Percentiles rank a stretch among this genome's conserved stretches.
These are phyloP conservation scores for Solen grandis DNA, from an alignment of 1,140 invertebrate genomes.

Conservation along the genomic window DNA sequence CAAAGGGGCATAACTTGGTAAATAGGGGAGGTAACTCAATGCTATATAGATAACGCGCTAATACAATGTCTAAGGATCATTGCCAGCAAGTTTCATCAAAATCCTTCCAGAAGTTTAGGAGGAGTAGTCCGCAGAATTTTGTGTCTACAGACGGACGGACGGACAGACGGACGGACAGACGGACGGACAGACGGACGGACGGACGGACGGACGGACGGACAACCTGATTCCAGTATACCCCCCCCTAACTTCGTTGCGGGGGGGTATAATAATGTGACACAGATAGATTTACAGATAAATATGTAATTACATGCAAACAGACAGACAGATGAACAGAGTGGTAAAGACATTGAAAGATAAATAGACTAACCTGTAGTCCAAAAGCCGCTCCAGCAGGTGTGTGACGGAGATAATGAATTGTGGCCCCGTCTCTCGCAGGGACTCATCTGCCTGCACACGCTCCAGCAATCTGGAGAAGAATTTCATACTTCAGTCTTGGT, in stretches of 20 bases:
- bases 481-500: slow-evolving; percentile 62
- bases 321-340: neutral
- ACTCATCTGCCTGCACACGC: slow-evolving; percentile 91
- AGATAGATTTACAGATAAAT: too few relatives aligned
- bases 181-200: neutral
- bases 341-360: neutral
- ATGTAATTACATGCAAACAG: neutral
- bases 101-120: too few relatives aligned
- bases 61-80: too few relatives aligned
- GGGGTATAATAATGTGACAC: too few relatives aligned
- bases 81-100: too few relatives aligned
- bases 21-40: too few relatives aligned
- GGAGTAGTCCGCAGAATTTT: too few relatives aligned
- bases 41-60: too few relatives aligned
- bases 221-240: neutral
- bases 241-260: too few relatives aligned
- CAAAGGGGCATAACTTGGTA: too few relatives aligned
- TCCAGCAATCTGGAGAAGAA: slow-evolving; percentile 88
- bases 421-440: slow-evolving; percentile 94
- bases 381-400: slow-evolving; percentile 90
- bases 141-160: too few relatives aligned
- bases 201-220: neutral
- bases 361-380: slow-evolving; percentile 88
- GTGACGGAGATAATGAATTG: slow-evolving; percentile 96
- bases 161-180: neutral